Percentiles rank a stretch among this genome's conserved stretches.
phyloP scores from a whole-genome alignment of 1,140 invertebrate genomes.

The Ceratina calcarata region DNA sequence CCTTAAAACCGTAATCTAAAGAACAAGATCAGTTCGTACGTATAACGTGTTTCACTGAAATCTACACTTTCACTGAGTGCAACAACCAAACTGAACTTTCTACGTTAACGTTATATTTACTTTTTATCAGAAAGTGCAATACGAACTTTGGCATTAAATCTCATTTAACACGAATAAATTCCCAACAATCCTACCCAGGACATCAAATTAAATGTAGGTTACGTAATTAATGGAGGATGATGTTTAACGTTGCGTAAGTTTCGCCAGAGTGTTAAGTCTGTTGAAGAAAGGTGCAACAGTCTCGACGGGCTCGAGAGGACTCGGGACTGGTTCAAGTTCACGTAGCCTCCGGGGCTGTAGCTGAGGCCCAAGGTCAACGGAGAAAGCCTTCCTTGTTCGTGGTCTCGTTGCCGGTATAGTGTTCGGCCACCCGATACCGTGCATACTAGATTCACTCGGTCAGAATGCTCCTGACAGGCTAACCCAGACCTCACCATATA shows the following conservation, averaged over 20 bases:
- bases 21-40: not conserved
- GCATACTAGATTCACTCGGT: constrained; percentile 36
- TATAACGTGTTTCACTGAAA: constrained; percentile 5
- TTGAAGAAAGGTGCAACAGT: constrained; percentile 1
- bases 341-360: constrained; percentile 67
- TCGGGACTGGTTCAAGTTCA: constrained; percentile 79
- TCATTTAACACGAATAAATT: not conserved
- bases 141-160: not conserved
- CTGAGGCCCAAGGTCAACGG: constrained; percentile 70
- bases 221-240: not conserved
- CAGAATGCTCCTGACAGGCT: constrained; percentile 27
- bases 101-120: not conserved
- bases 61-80: constrained; percentile 18
- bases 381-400: constrained; percentile 71
- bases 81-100: constrained; percentile 12
- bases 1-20: not conserved
- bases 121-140: not conserved
- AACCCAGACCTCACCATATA: constrained; percentile 13
- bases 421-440: constrained; percentile 41
- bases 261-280: constrained; percentile 1
- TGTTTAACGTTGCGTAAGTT: constrained; percentile 6
- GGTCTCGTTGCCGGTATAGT: constrained; percentile 56
- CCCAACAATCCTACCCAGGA: not conserved
- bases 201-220: not conserved
- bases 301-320: constrained; percentile 49